Percentiles rank a stretch among this genome's conserved stretches.
Conservation (phyloP, 2,113 vertebrate species). For the Hypocryptadius cinnamomeus region DNA sequence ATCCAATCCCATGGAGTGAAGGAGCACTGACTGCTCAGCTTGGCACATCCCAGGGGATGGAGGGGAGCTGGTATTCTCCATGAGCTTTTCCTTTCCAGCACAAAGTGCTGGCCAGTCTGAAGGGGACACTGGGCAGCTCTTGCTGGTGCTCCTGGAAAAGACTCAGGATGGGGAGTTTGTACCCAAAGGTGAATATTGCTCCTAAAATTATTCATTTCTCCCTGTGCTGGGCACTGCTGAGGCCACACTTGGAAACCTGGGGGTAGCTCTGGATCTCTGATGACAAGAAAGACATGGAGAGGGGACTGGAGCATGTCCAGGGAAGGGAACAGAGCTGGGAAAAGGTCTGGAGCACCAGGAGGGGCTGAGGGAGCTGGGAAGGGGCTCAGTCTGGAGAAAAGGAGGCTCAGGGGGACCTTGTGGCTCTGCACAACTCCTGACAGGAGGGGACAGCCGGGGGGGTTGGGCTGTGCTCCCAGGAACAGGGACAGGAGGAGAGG, state of each 20-base stretch:
- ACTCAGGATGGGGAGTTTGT: not conserved
- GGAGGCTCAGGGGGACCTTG: not conserved
- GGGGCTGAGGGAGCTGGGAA: not conserved
- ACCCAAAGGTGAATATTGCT: not conserved
- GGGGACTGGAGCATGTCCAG: not conserved
- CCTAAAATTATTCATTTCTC: not conserved
- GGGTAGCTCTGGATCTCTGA: not conserved
- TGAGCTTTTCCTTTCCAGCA: not conserved
- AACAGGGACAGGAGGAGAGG: not conserved
- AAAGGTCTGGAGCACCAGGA: not conserved
- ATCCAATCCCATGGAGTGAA: not conserved
- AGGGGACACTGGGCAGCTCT: not conserved
- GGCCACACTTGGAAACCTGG: not conserved
- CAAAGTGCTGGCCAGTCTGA: not conserved
- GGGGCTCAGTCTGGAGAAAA: not conserved
- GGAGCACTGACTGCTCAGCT: not conserved
- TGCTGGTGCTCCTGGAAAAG: not conserved
- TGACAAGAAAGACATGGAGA: not conserved
- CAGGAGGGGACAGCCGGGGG: not conserved
- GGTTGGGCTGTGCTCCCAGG: not conserved
- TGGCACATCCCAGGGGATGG: fast-evolving
- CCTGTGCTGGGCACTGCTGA: not conserved
- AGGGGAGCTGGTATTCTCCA: not conserved
- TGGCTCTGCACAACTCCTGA: not conserved
- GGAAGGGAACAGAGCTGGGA: fast-evolving